These are phyloP conservation scores for Synanceia verrucosa DNA, from an alignment of 2,797 vertebrate genomes.

Conservation along the genomic window DNA sequence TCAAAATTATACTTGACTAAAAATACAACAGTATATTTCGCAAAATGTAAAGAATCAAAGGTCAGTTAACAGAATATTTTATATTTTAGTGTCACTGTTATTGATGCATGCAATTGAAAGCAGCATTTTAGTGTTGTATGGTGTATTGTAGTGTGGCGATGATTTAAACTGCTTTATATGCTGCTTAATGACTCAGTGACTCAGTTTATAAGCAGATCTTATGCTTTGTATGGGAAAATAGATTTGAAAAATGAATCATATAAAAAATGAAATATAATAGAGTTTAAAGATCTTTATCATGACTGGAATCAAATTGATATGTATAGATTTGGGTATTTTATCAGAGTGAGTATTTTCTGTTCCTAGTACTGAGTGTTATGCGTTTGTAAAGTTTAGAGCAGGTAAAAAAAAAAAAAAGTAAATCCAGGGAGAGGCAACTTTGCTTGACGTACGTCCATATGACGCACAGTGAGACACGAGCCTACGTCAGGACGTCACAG, in stretches of 20 bases:
- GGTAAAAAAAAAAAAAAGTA: no score
- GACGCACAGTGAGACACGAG: slow-evolving; percentile 74
- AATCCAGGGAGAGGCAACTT: no score
- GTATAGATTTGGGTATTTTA: no score
- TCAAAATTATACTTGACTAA: background rate
- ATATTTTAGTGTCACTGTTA: no score
- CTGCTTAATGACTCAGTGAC: no score
- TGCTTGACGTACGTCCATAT: slow-evolving; percentile 63
- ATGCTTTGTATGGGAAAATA: no score
- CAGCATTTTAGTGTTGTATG: background rate
- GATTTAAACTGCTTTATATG: background rate
- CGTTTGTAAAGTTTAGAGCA: slow-evolving; percentile 9
- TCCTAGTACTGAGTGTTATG: background rate
- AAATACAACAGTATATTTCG: background rate
- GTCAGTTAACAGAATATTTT: no score
- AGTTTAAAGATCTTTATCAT: no score
- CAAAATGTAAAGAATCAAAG: background rate
- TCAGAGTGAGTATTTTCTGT: background rate
- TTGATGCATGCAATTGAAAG: background rate
- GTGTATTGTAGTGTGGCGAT: background rate
- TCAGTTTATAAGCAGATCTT: background rate
- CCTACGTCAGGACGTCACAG: slow-evolving; percentile 81
- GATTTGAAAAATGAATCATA: background rate
- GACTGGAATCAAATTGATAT: no score
- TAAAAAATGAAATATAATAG: background rate